Evolutionary conservation across 2,797 vertebrate species (phyloP), one percentile per base, ranked within the genome.

Genomic region (Agapornis canus): DNA sequence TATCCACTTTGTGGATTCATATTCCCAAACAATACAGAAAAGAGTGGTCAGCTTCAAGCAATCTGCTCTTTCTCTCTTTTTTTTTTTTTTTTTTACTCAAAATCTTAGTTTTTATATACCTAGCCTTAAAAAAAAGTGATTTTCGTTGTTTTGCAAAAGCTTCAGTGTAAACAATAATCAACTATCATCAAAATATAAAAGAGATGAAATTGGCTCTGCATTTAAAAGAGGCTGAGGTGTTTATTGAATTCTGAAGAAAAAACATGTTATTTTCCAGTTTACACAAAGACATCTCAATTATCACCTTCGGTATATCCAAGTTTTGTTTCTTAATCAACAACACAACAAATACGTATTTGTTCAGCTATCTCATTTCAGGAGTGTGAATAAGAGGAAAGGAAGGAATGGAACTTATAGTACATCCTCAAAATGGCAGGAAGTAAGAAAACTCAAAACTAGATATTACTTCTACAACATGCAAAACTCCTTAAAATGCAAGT

Each of bases 161-260:
- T 83, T 82, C 39, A 13, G 4, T 75, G 48, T 77, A 93, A 94
- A 77, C 23, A 69, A 19, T 63, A 94, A 68, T 83, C 35, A 89
- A 73, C n/a, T 25, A 35, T 1, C 43, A 82, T 56, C 27, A 69
- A 65, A 92, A 75, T 91, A 73, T 60, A 60, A 95, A 96, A 96
- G 17, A 92, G 35, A 82, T 47, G 49, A 93, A 92, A 80, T 6
- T 80, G 14, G 3, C 35, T 95, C 29, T 89, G 31, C 17, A 86
- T 89, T 95, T 96, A 63, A 89, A 96, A 92, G 45, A 65, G 32
- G 4, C 18, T 51, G 39, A 77, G 26, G 48, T 92, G 61, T 91
- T 95, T 95, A 84, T 51, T 92, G 66, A 94, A 86, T 94, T 96
- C 79, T 92, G 52, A 83, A 89, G 43, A 94, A 17, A 70, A 5